phyloP scores from a whole-genome alignment of 2,797 vertebrate species.

The Myotis daubentonii region DNA sequence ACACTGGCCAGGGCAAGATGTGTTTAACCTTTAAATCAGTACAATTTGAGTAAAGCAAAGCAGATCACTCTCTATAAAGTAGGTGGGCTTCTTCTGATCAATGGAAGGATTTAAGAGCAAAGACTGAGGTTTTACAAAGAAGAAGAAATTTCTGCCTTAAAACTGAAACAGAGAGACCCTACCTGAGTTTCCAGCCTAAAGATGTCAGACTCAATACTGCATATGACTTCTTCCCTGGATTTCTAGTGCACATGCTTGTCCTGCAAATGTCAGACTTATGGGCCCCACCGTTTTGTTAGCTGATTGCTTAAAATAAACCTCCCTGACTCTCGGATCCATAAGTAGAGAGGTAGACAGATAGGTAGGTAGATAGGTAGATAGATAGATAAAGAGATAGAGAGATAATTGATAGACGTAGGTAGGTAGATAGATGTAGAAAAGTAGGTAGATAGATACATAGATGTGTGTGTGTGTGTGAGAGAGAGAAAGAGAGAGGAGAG shows the following conservation, averaged over 20 bases:
- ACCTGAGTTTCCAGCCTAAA: neutral
- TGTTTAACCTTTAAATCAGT: neutral
- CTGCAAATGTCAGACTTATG: too few relatives aligned
- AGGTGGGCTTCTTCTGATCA: neutral
- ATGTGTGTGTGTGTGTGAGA: neutral
- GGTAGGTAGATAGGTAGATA: neutral
- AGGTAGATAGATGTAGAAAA: neutral
- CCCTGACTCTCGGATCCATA: neutral
- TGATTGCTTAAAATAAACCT: neutral
- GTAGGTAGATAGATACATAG: neutral
- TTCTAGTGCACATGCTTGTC: neutral
- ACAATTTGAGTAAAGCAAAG: neutral
- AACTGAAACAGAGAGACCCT: accelerated
- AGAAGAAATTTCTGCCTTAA: neutral
- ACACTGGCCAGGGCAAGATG: neutral
- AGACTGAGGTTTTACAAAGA: neutral
- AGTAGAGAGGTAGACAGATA: neutral
- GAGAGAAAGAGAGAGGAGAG: neutral
- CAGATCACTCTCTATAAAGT: accelerated
- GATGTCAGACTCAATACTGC: too few relatives aligned
- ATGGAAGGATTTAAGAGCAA: neutral
- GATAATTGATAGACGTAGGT: too few relatives aligned
- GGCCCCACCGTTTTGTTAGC: accelerated
- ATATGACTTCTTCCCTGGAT: accelerated
- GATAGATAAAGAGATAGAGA: neutral